Evolutionary conservation across 2,797 vertebrate genomes (phyloP), one percentile per base, ranked within the genome.

Genomic region (Hoplostethus mediterraneus): DNA sequence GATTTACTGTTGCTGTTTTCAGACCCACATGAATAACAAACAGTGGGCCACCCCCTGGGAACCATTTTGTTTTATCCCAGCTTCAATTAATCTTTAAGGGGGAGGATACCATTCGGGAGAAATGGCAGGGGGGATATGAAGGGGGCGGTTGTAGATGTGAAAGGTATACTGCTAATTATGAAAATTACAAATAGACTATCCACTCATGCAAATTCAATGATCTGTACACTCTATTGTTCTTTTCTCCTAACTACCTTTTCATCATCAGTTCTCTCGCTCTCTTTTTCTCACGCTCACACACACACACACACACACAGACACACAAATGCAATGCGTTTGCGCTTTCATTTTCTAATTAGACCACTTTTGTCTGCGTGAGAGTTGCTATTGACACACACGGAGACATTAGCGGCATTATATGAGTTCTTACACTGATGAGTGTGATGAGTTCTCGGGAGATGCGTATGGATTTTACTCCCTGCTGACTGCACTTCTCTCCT

Each of bases 1-100:
- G 95, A 95, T 96, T 95, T 95, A 96, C 94, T 96, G 94, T 96
- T 96, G 94, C 95, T 93, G 93, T 95, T 95, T 95, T 94, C 94
- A 94, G 93, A 90, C 93, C 94, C 93, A 94, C 94, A 95, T 96
- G 95, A 96, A 96, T 95, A 95, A 95, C 95, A 96, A 96, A 95
- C 94, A 95, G 93, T 89, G 89, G 93, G 89, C 90, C 93, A 94
- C 95, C 95, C 94, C 94, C 91, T 95, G 95, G 95, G 95, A 95
- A 93, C 93, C 94, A 96, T 95, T 95, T 95, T 95, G 93, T 95
- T 95, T 96, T 94, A 95, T 95, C 91, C 95, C 90, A 87, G 90
- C 93, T 93, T 94, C 94, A 95, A 95, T 96, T 95, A 95, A 96
- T 96, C 95, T 95, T 96, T 92, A 94, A 95, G 90, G 92, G 93